Evolutionary conservation across 2,113 vertebrate species (phyloP).

Genomic region (Megaceryle maxima): DNA sequence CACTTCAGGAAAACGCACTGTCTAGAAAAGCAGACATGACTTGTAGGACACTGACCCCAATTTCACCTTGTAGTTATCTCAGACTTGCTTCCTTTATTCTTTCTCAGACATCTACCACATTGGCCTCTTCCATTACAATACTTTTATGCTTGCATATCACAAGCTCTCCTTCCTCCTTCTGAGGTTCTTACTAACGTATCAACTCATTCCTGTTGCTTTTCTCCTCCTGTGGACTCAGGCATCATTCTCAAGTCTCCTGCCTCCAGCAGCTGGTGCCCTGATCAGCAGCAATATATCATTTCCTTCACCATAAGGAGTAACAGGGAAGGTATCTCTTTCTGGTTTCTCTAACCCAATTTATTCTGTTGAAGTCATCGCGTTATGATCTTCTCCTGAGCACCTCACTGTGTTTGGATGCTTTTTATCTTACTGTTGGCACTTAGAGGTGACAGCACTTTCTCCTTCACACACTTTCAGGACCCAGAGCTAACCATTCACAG

Average conservation of each 20-base stretch:
- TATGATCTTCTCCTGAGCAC: not conserved
- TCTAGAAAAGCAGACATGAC: not conserved
- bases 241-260: not conserved
- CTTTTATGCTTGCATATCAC: not conserved
- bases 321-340: not conserved
- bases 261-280: not conserved
- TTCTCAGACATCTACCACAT: not conserved
- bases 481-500: not conserved
- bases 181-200: not conserved
- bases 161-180: not conserved
- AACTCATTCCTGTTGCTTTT: not conserved
- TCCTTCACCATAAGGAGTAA: not conserved
- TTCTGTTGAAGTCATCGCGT: not conserved
- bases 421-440: not conserved
- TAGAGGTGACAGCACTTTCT: not conserved
- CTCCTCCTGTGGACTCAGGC: not conserved
- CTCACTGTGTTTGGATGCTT: not conserved
- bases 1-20: not conserved
- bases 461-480: not conserved
- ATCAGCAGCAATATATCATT: accelerated
- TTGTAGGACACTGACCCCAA: not conserved
- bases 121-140: not conserved
- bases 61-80: not conserved
- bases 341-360: not conserved
- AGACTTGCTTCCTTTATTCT: not conserved